A percentile compares a stretch with the other conserved stretches of the same genome.
Evolutionary conservation across 2,888 invertebrate species (phyloP).

Genomic region (Carcina quercana): DNA sequence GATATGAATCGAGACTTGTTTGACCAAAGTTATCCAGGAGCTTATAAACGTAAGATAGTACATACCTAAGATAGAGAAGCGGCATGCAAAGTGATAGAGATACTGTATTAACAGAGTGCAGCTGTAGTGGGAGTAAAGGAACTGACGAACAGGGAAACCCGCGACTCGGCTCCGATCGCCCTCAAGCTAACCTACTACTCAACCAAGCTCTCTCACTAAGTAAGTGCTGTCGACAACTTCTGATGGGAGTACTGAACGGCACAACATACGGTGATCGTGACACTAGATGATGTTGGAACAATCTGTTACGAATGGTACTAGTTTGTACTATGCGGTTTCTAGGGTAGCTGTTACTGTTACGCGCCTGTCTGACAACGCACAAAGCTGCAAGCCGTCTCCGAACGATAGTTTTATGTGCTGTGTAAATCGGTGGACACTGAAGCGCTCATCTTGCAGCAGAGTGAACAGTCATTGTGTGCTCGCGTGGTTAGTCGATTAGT

Average conservation of each 20-base stretch:
- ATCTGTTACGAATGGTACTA: conserved; percentile 64
- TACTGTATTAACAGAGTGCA: conserved; percentile 59
- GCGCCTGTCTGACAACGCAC: conserved; percentile 59
- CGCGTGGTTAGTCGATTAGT: conserved; percentile 70
- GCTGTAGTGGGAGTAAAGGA: conserved; percentile 54
- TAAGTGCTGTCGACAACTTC: conserved; percentile 61
- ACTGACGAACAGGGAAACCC: conserved; percentile 50
- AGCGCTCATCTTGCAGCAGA: conserved; percentile 52
- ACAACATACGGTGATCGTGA: conserved; percentile 61
- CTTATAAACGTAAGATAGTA: conserved; percentile 40
- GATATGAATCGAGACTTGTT: not conserved
- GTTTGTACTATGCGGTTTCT: conserved; percentile 62
- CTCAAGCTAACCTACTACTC: conserved; percentile 66
- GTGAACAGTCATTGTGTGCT: conserved; percentile 66
- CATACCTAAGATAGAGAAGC: conserved; percentile 61
- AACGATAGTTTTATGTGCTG: no score
- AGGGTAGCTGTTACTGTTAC: conserved; percentile 69
- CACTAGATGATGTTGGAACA: conserved; percentile 64
- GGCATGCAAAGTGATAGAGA: conserved; percentile 68
- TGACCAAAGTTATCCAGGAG: conserved; percentile 27
- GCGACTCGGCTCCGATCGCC: conserved; percentile 56
- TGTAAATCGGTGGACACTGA: no score
- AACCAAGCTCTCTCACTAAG: conserved; percentile 67
- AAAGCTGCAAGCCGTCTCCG: conserved; percentile 59
- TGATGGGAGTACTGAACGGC: conserved; percentile 58